These are phyloP conservation scores for Sarcophaga caerulescens DNA, from an alignment of 2,888 invertebrate genomes.

Conservation along the genomic window DNA sequence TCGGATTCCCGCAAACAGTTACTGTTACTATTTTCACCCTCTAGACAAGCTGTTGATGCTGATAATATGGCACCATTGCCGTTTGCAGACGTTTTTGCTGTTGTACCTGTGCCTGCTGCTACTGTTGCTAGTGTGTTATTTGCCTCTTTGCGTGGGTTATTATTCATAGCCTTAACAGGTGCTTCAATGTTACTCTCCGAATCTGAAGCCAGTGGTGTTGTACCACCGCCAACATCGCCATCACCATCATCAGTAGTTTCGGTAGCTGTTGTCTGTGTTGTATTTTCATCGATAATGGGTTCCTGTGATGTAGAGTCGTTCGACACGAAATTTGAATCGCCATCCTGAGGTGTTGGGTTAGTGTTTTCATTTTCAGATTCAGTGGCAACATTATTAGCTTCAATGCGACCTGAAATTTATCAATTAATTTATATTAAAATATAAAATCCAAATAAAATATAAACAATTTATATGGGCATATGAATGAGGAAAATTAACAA, in stretches of 20 bases:
- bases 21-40: slow-evolving; percentile 70
- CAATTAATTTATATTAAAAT: neutral
- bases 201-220: slow-evolving; percentile 83
- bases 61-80: slow-evolving; percentile 73
- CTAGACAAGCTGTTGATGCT: slow-evolving; percentile 60
- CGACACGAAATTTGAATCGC: slow-evolving; percentile 79
- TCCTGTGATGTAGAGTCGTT: slow-evolving; percentile 80
- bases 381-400: slow-evolving; percentile 72
- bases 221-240: slow-evolving; percentile 59
- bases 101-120: neutral
- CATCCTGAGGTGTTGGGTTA: slow-evolving; percentile 76
- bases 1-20: slow-evolving; percentile 72
- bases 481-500: no score
- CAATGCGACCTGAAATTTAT: slow-evolving; percentile 71
- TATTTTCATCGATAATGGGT: slow-evolving; percentile 80
- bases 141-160: slow-evolving; percentile 58
- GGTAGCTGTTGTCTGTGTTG: slow-evolving; percentile 83
- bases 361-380: slow-evolving; percentile 78
- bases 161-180: slow-evolving; percentile 76
- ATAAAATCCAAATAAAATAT: neutral
- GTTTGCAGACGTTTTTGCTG: slow-evolving; percentile 69
- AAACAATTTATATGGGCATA: no score
- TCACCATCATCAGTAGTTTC: slow-evolving; percentile 80
- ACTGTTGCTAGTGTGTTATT: slow-evolving; percentile 36
- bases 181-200: slow-evolving; percentile 90